Base-by-base conservation (phyloP, 2,113 vertebrate species). In the Dryoscopus gambensis region DNA sequence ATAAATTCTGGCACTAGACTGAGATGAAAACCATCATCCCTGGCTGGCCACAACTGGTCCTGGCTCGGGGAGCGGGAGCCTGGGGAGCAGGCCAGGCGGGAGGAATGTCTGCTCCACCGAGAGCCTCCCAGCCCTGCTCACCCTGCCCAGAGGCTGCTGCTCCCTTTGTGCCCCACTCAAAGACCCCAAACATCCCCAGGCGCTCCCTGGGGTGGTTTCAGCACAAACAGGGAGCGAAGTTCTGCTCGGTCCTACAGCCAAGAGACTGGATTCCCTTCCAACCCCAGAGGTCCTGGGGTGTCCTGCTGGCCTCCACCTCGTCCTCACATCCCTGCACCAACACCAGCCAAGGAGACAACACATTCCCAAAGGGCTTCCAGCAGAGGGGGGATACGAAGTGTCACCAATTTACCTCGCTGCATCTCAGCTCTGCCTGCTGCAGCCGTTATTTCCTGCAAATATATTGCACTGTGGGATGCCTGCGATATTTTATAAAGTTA, bases 401-500 rank as follows among this genome's bases (percentile, higher is more conserved):
- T 12, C 96, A 85, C 13, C 52, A 3, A 68, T 95, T 93, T 83
- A 97, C 97, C 97, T 94, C 39, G 47, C 37, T 87, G 96, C 89
- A 15, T n/a, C 90, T 77, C 96, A 94, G 96, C 95, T 97, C 94
- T 97, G 97, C 96, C 97, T 95, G 83, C 97, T 95, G 50, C 39
- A 94, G 97, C 85, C 28, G 93, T 91, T 95, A 94, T 96, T 95
- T 94, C 97, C 95, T 95, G 93, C 96, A 95, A 93, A 98, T 97
- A 97, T 96, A 97, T 40, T 89, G 96, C 97, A 87, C 98, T 79
- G 97, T 97, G 97, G 97, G 98, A 98, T 71, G 97, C 97, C 98
- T 95, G 97, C 2, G 50, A 97, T 98, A 96, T 98, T 98, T 98
- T 98, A 97, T 98, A 97, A 98, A 98, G 98, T 98, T 98, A 98